These are phyloP conservation scores for Sander lucioperca DNA, from an alignment of 2,113 vertebrate genomes.

Conservation along the genomic window DNA sequence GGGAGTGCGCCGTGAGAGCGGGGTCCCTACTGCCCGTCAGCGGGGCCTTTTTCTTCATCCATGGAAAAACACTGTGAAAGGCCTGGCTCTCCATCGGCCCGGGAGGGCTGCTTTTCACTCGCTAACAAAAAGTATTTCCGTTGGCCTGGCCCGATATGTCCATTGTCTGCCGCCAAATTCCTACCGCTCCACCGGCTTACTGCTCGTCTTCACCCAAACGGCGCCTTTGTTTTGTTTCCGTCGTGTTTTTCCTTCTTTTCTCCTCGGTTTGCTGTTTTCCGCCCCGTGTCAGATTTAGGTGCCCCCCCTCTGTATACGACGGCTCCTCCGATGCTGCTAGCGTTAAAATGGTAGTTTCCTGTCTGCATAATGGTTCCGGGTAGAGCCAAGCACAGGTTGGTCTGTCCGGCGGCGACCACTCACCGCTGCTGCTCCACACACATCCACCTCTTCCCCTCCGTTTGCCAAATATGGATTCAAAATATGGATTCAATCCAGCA, in stretches of 20 bases:
- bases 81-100: constrained; percentile 80
- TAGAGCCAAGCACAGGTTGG: constrained; percentile 65
- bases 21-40: constrained; percentile 73
- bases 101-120: constrained; percentile 74
- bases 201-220: constrained; percentile 1
- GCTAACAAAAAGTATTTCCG: constrained; percentile 78
- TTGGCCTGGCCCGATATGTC: constrained; percentile 56
- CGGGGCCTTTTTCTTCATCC: constrained; percentile 80
- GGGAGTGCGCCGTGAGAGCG: constrained; percentile 43
- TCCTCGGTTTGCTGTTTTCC: constrained; percentile 67
- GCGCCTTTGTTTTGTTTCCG: constrained; percentile 47
- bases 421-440: constrained; percentile 36
- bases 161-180: constrained; percentile 52
- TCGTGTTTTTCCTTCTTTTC: constrained; percentile 54
- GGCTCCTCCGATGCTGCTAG: constrained; percentile 72
- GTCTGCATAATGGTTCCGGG: constrained; percentile 84
- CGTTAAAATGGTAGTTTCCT: constrained; percentile 85
- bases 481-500: constrained; percentile 33
- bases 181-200: neutral
- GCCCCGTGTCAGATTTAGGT: constrained; percentile 76
- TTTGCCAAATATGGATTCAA: constrained; percentile 14
- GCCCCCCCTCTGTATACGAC: constrained; percentile 77
- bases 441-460: constrained; percentile 30
- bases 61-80: constrained; percentile 77
- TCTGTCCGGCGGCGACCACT: constrained; percentile 50